Base-by-base conservation (phyloP, 2,113 vertebrate species). In the Boulengerochromis microlepis region DNA sequence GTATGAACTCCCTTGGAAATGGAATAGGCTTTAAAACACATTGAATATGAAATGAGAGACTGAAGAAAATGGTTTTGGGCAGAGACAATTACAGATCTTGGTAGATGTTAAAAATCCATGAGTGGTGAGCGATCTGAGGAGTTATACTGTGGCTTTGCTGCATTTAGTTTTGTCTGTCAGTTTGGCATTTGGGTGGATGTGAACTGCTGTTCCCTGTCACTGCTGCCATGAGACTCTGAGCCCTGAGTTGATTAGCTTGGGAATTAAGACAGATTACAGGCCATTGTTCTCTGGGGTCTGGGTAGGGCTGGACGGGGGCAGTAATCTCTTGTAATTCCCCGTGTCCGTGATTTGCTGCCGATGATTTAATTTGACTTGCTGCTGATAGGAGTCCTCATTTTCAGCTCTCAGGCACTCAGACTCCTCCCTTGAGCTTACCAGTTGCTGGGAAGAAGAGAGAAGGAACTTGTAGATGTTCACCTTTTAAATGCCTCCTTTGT, bases 211-310 rank as follows among this genome's bases (percentile, higher is more conserved):
- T 57, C 31, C 53, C 82, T 82, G 11, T 56, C 31, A 16, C 50
- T 84, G 80, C 66, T 71, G 52, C 81, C 69, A 7, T 83, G 61
- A 78, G 86, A 87, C 74, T 69, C 64, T 45, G 91, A 95, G 71
- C 85, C 76, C 64, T 26, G 80, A n/a, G 15, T 64, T 96, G 90
- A 96, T 96, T 95, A 95, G 86, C 92, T 74, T 74, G 86, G 86
- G 95, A 94, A 95, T 96, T 95, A 95, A 94, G 82, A 88, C 90
- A 86, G 96, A 95, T 97, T 95, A 95, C 87, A 90, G 85, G 56
- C 90, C 89, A 93, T 96, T 94, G 94, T 95, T 96, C 91, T 90
- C 86, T n/a, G 87, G 76, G 78, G 91, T 87, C 82, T 69, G 86
- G 50, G 69, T 89, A 76, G 69, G 74, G 83, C 85, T 6, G 82